These are phyloP conservation scores for Drosophila littoralis DNA, from an alignment of 1,140 invertebrate species.

Conservation along the genomic window DNA sequence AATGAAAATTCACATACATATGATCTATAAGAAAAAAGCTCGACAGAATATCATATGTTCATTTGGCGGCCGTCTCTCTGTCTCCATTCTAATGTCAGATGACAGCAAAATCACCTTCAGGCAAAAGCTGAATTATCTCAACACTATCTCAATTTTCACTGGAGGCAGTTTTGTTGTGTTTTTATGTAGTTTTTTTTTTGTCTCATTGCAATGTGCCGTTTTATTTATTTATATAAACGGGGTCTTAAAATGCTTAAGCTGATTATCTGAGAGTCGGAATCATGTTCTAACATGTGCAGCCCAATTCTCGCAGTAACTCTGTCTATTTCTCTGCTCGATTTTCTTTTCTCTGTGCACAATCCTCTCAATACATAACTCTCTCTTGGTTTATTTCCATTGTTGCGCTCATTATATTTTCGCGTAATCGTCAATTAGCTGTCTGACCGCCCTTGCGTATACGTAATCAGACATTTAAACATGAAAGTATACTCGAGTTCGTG, in stretches of 20 bases:
- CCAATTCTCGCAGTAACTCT: background rate
- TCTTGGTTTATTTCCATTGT: background rate
- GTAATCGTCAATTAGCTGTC: constrained; percentile 59
- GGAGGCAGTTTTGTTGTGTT: background rate
- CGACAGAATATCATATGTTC: constrained; percentile 40
- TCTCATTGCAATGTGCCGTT: constrained; percentile 7
- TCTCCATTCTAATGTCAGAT: constrained; percentile 40
- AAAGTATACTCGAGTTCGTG: background rate
- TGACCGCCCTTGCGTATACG: constrained; percentile 61
- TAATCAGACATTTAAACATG: constrained; percentile 38
- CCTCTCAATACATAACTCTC: background rate
- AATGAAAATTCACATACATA: constrained; percentile 43
- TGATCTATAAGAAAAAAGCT: constrained; percentile 55
- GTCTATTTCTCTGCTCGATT: background rate
- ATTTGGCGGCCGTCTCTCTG: constrained; percentile 32
- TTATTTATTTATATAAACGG: constrained; percentile 13
- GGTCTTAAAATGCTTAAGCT: constrained; percentile 8
- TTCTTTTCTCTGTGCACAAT: background rate
- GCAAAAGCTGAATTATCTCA: constrained; percentile 56
- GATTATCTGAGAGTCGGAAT: background rate
- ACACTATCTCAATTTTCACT: constrained; percentile 47
- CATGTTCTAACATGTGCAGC: background rate
- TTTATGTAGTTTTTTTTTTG: constrained; percentile 9
- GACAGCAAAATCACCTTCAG: constrained; percentile 66
- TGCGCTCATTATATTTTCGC: constrained; percentile 9